Percentiles rank a stretch among this genome's conserved stretches.
Conservation (phyloP, 92 coral and sea anemone genomes). For the Porites lobata region DNA sequence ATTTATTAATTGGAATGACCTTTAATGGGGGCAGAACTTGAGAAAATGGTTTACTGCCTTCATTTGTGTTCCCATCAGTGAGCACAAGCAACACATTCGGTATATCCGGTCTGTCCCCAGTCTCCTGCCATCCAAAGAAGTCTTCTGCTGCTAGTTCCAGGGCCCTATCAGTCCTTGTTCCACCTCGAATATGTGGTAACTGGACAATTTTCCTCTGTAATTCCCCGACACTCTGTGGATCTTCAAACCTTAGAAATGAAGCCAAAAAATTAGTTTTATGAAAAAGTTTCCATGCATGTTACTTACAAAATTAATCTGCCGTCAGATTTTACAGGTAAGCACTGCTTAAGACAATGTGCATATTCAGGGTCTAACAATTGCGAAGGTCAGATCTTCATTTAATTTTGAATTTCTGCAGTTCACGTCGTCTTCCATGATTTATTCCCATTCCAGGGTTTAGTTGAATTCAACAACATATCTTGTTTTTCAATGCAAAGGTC, state of each 20-base stretch:
- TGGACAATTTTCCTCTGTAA: background rate
- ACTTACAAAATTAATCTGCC: too few species aligned
- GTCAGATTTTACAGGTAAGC: too few species aligned
- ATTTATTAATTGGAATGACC: background rate
- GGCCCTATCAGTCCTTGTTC: conserved; percentile 39
- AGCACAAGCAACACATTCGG: conserved; percentile 31
- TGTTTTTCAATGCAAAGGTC: too few species aligned
- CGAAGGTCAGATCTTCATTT: too few species aligned
- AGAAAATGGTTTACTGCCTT: conserved; percentile 16
- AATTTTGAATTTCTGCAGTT: too few species aligned
- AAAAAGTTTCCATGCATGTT: too few species aligned
- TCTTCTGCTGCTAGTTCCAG: conserved; percentile 32
- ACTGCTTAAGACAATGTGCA: too few species aligned
- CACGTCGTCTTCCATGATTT: too few species aligned
- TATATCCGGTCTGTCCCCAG: conserved; percentile 33
- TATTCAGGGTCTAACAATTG: too few species aligned
- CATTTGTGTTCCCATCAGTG: conserved; percentile 26
- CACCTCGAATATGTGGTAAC: conserved; percentile 17
- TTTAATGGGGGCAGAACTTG: background rate
- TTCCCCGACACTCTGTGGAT: background rate
- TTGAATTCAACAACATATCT: too few species aligned
- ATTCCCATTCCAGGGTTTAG: too few species aligned
- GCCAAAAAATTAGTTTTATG: background rate
- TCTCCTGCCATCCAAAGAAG: conserved; percentile 27
- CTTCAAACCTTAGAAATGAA: background rate